Conservation (phyloP, 2,888 invertebrate species). For the Cerastis rubricosa region DNA sequence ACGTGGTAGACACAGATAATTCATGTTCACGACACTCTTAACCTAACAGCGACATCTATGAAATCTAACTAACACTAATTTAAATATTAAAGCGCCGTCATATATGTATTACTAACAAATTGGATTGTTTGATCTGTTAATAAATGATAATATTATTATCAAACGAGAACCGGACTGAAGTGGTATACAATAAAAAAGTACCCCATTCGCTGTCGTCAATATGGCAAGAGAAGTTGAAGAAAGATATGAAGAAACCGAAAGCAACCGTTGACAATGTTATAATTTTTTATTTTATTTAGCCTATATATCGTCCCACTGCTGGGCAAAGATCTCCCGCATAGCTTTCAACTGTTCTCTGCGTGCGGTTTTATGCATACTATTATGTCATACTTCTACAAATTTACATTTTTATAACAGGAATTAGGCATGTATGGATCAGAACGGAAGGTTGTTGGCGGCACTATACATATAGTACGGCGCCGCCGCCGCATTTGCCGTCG, state of each 20-base stretch:
- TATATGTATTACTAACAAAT: too few species aligned
- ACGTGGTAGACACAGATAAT: too few species aligned
- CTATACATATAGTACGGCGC: neutral
- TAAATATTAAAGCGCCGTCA: too few species aligned
- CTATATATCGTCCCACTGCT: neutral
- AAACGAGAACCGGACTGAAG: neutral
- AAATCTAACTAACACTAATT: too few species aligned
- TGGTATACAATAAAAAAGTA: neutral
- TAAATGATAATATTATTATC: too few species aligned
- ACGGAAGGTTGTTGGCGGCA: neutral
- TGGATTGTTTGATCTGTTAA: too few species aligned
- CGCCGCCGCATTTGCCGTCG: neutral
- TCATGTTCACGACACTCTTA: too few species aligned
- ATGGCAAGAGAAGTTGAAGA: neutral
- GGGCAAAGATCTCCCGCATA: neutral
- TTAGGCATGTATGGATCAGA: neutral
- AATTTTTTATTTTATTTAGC: too few species aligned
- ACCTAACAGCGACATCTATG: too few species aligned
- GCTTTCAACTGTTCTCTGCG: neutral
- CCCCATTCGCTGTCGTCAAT: neutral
- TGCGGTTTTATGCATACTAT: too few species aligned
- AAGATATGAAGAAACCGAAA: neutral
- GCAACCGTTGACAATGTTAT: neutral
- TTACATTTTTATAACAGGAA: neutral
- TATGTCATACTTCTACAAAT: neutral